Conservation (phyloP, 2,113 vertebrate genomes). For the Motacilla alba region DNA sequence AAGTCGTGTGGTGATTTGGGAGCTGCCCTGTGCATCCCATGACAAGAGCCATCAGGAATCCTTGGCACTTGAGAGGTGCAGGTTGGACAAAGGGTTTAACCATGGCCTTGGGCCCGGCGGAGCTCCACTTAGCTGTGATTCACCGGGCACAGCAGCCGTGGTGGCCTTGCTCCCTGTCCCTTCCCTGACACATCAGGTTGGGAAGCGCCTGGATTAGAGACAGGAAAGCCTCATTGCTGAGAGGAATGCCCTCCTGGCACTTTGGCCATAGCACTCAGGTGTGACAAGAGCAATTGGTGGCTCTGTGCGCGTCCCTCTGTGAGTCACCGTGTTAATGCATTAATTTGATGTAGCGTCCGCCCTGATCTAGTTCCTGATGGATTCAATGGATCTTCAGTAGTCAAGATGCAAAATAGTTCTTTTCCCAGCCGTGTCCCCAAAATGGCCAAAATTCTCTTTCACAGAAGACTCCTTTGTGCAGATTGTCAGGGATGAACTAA, state of each 20-base stretch:
- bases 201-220: background rate
- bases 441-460: background rate
- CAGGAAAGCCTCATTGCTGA: background rate
- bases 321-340: background rate
- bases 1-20: background rate
- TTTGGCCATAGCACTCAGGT: background rate
- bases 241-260: background rate
- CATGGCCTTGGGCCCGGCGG: background rate
- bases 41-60: background rate
- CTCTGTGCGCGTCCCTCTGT: background rate
- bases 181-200: background rate
- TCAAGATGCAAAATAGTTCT: background rate
- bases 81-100: background rate
- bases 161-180: background rate
- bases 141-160: rapidly evolving
- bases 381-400: background rate
- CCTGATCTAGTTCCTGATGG: background rate
- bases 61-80: background rate
- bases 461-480: background rate
- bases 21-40: background rate
- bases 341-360: rapidly evolving
- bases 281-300: background rate
- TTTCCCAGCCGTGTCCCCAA: background rate
- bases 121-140: background rate
- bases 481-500: background rate